Percentiles rank a stretch among this genome's conserved stretches.
Conservation (phyloP, 2,888 invertebrate genomes). For the Gari tellinella region DNA sequence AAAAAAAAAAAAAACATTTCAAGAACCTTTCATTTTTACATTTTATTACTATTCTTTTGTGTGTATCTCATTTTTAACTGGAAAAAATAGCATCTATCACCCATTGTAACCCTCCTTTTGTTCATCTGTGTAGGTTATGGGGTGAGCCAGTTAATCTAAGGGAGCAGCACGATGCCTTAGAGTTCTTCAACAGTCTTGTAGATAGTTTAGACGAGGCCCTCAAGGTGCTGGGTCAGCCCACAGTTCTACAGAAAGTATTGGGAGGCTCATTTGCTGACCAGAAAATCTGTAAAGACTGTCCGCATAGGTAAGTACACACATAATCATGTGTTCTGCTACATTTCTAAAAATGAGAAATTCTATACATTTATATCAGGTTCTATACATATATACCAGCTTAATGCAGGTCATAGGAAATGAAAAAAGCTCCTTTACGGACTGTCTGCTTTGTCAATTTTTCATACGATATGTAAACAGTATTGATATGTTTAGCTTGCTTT, state of each 20-base stretch:
- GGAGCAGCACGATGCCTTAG: constrained; percentile 99
- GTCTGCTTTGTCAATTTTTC: too few relatives aligned
- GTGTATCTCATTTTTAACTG: not conserved
- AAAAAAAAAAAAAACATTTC: too few relatives aligned
- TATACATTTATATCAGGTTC: too few relatives aligned
- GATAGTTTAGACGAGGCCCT: constrained; percentile 98
- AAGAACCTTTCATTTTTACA: too few relatives aligned
- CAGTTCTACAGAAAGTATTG: constrained; percentile 89
- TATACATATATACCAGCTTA: too few relatives aligned
- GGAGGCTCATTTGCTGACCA: constrained; percentile 99
- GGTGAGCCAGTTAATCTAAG: constrained; percentile 98
- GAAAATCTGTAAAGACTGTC: constrained; percentile 99
- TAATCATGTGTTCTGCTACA: too few relatives aligned
- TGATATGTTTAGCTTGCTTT: too few relatives aligned
- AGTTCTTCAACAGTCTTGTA: constrained; percentile 98
- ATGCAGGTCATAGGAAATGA: too few relatives aligned
- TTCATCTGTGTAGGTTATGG: constrained; percentile 88
- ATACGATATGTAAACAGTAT: too few relatives aligned
- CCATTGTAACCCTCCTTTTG: not conserved
- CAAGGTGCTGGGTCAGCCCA: constrained; percentile 92
- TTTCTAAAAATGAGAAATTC: too few relatives aligned
- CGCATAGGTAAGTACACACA: constrained; percentile 90
- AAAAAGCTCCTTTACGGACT: too few relatives aligned
- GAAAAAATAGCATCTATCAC: not conserved
- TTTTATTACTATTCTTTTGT: not conserved